Base-by-base conservation (phyloP, 1,140 invertebrate genomes). In the Ladona fulva region DNA sequence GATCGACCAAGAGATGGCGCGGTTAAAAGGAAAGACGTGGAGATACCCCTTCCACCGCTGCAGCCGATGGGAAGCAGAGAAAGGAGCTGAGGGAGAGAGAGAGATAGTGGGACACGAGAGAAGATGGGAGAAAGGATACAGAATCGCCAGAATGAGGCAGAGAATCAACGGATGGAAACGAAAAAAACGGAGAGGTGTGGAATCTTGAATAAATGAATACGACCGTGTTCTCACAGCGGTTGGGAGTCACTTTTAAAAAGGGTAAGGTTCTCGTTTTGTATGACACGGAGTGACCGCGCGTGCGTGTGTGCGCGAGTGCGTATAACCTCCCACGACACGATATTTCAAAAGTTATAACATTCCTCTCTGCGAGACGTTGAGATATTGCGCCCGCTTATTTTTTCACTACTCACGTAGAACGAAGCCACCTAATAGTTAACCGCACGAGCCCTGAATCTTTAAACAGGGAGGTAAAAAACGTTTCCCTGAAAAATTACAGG, bases 201-300 rank as follows among this genome's bases (percentile, higher is more conserved):
- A 66, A 66, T 66, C 52, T 12, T 66, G 52, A 66, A 66, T 66
- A 66, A 66, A 66, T 66, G 52, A 66, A 66, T 66, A 66, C 52
- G 52, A 12, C 52, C 52, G 52, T 66, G 52, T 66, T 66, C 52
- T 66, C 52, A 12, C 52, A 66, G 52, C 52, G 52, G 52, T 66
- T 66, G 52, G 52, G 52, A 66, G 52, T 66, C 52, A 22, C 52
- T 66, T 66, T 66, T 66, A 66, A 66, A 66, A 66, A 22, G 52
- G 52, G 52, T 66, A 19, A 66, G 52, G 52, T 66, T 66, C 52
- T 66, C 52, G 52, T 66, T 66, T 66, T 66, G 52, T 22, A 12
- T 22, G 52, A 66, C 52, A 66, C 52, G 52, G n/a, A 66, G 52
- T 66, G 52, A 66, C 52, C 52, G 14, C 52, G 52, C n/a, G 52